Percentiles rank a stretch among this genome's conserved stretches.
phyloP scores from a whole-genome alignment of 1,140 invertebrate species.

The Eumaeus atala region DNA sequence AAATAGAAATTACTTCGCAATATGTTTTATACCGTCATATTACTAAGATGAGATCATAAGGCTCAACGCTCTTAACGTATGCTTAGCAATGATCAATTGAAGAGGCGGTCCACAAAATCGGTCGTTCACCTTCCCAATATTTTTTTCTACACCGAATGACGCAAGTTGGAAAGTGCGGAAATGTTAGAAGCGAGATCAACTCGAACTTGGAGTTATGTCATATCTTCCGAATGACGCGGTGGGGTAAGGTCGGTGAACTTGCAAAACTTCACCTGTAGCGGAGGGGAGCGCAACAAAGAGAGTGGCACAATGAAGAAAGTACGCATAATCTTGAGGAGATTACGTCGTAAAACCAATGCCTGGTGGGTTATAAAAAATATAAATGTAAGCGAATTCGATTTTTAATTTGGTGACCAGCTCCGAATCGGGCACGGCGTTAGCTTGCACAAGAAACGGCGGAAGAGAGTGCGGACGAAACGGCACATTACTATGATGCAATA shows the following conservation, averaged over 20 bases:
- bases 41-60: constrained; percentile 63
- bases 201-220: constrained; percentile 49
- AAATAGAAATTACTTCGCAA: constrained; percentile 20
- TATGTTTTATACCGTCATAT: constrained; percentile 25
- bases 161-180: constrained; percentile 71
- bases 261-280: constrained; percentile 63
- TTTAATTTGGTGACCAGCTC: constrained; percentile 21
- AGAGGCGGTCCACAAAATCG: constrained; percentile 42
- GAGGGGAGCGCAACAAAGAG: constrained; percentile 49
- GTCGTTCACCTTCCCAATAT: constrained; percentile 53
- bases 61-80: constrained; percentile 61
- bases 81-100: constrained; percentile 50
- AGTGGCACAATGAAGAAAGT: constrained; percentile 45
- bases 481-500: constrained; percentile 62
- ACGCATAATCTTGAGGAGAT: too few species aligned
- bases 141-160: constrained; percentile 55
- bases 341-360: too few species aligned
- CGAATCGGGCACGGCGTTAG: constrained; percentile 30
- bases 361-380: constrained; percentile 41
- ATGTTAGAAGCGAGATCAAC: constrained; percentile 50
- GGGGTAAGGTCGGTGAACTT: constrained; percentile 63
- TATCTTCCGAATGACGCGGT: constrained; percentile 43
- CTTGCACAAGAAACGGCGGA: constrained; percentile 61
- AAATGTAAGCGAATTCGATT: constrained; percentile 25
- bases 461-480: constrained; percentile 64